A percentile compares a stretch with the other conserved stretches of the same genome.
phyloP scores from a whole-genome alignment of 2,888 invertebrate genomes.

The Tromatobia lineatoria region DNA sequence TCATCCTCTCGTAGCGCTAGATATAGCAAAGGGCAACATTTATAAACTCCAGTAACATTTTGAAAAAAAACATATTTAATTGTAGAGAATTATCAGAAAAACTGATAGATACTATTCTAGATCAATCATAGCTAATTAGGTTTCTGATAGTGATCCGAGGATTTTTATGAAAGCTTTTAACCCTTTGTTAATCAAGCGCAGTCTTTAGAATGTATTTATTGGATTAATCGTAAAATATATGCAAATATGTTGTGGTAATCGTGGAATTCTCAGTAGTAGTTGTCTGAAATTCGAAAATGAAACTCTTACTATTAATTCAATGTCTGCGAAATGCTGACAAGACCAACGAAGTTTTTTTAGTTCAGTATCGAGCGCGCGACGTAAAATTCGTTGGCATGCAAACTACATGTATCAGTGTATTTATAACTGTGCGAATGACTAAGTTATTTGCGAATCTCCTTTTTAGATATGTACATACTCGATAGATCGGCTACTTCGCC shows the following conservation, averaged over 20 bases:
- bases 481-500: constrained; percentile 28
- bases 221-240: constrained; percentile 16
- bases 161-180: neutral
- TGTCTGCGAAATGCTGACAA: neutral
- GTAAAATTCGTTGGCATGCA: neutral
- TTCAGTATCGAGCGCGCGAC: neutral
- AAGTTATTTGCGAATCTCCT: constrained; percentile 44
- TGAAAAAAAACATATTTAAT: neutral
- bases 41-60: neutral
- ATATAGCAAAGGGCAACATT: constrained; percentile 10
- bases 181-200: constrained; percentile 1
- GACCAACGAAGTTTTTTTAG: neutral
- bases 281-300: neutral
- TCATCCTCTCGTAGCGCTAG: constrained; percentile 31
- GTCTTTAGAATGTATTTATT: constrained; percentile 1
- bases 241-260: constrained; percentile 1
- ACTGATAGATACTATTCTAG: neutral
- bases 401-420: constrained; percentile 33
- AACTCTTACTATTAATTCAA: neutral
- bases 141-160: neutral
- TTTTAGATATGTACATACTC: constrained; percentile 53
- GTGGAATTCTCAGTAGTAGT: neutral
- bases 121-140: neutral
- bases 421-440: constrained; percentile 57
- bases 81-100: neutral